Conservation (phyloP, 2,888 invertebrate species). For the Epirrhoe alternata region DNA sequence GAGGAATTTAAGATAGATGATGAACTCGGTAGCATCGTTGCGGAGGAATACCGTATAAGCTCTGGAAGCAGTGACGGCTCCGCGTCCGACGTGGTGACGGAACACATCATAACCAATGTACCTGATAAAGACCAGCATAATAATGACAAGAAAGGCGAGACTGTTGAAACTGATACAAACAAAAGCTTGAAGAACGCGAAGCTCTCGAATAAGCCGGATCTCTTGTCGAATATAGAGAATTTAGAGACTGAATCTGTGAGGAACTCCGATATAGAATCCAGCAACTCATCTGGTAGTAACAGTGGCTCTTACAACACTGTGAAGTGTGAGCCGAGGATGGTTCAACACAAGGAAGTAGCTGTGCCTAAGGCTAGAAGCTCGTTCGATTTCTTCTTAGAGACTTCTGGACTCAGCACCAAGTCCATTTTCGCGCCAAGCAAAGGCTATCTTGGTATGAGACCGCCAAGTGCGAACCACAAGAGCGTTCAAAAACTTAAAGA, state of each 20-base stretch:
- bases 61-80: slow-evolving; percentile 81
- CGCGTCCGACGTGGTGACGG: slow-evolving; percentile 74
- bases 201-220: slow-evolving; percentile 82
- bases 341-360: slow-evolving; percentile 60
- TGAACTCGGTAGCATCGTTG: slow-evolving; percentile 83
- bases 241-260: slow-evolving; percentile 86
- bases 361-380: slow-evolving; percentile 77
- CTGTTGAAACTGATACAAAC: slow-evolving; percentile 67
- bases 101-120: slow-evolving; percentile 67
- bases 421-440: slow-evolving; percentile 87
- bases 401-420: slow-evolving; percentile 92
- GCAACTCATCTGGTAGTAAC: slow-evolving; percentile 83
- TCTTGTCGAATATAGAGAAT: slow-evolving; percentile 83
- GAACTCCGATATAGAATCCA: slow-evolving; percentile 89
- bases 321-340: slow-evolving; percentile 76
- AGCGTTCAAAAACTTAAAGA: slow-evolving; percentile 91
- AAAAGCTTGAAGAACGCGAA: slow-evolving; percentile 74
- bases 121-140: slow-evolving; percentile 69
- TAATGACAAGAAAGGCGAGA: slow-evolving; percentile 62
- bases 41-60: slow-evolving; percentile 82
- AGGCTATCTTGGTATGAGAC: slow-evolving; percentile 73
- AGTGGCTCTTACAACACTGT: slow-evolving; percentile 79
- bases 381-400: slow-evolving; percentile 91
- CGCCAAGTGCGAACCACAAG: slow-evolving; percentile 90
- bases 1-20: slow-evolving; percentile 93